Percentiles rank a stretch among this genome's conserved stretches.
phyloP scores from a whole-genome alignment of 2,113 vertebrate genomes.

The Nanger granti region DNA sequence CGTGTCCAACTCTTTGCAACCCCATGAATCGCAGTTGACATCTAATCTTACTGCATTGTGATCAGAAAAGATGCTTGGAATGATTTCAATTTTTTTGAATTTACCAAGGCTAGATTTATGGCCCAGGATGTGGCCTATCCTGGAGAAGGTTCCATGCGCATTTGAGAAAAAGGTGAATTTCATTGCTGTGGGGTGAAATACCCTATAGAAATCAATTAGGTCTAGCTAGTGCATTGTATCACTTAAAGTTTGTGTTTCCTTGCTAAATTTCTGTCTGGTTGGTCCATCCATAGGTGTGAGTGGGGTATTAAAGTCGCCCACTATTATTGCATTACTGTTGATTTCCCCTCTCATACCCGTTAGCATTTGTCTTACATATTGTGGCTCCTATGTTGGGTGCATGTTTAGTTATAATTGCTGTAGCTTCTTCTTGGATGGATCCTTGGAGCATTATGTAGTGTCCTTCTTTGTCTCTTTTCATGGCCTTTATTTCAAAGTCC shows the following conservation, averaged over 20 bases:
- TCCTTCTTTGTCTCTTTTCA: neutral
- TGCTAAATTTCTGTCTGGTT: neutral
- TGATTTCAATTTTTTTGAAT: neutral
- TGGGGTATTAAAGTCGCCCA: neutral
- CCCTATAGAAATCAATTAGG: neutral
- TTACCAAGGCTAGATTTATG: neutral
- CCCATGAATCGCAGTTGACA: too few relatives aligned
- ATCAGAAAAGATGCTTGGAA: neutral
- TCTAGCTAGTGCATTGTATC: neutral
- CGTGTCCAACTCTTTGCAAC: too few relatives aligned
- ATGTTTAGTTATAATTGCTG: too few relatives aligned
- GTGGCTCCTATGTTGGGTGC: neutral
- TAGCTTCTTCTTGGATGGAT: too few relatives aligned
- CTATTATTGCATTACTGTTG: neutral
- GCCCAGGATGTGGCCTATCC: neutral
- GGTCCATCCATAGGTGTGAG: neutral
- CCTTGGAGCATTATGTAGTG: too few relatives aligned
- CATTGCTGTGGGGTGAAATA: neutral
- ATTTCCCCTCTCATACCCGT: neutral
- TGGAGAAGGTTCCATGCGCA: neutral
- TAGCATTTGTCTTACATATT: neutral
- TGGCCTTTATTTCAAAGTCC: neutral
- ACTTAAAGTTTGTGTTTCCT: neutral
- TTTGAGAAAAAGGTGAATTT: neutral
- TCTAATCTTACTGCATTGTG: too few relatives aligned